Evolutionary conservation across 1,140 invertebrate genomes (phyloP).

Genomic region (Heliconius eleuchia): DNA sequence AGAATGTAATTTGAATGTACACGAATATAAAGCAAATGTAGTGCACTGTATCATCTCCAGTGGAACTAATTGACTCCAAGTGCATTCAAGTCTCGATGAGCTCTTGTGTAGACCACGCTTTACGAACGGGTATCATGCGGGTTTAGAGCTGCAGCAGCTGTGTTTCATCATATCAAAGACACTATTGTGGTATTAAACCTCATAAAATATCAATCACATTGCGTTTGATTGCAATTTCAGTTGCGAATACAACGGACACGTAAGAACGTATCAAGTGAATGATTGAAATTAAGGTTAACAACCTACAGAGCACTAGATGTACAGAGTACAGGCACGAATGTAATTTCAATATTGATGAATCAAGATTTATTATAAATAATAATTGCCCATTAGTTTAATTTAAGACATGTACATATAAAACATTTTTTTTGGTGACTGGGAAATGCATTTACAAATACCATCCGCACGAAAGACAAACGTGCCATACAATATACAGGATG

Average conservation of each 20-base stretch:
- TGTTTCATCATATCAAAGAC: constrained; percentile 59
- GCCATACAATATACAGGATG: no score
- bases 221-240: constrained; percentile 19
- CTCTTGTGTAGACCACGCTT: constrained; percentile 44
- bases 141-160: constrained; percentile 47
- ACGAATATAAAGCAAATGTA: constrained; percentile 16
- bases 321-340: background rate
- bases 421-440: no score
- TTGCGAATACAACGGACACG: constrained; percentile 2
- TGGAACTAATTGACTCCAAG: constrained; percentile 62
- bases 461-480: no score
- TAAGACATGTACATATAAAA: no score
- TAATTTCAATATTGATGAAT: background rate
- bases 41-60: constrained; percentile 30
- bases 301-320: background rate
- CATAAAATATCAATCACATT: constrained; percentile 37
- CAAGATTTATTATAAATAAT: background rate
- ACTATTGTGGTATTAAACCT: constrained; percentile 31
- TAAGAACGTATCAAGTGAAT: background rate
- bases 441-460: no score
- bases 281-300: constrained; percentile 15
- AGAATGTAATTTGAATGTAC: constrained; percentile 3
- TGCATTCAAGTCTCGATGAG: constrained; percentile 53
- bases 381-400: background rate
- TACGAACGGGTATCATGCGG: constrained; percentile 32